Base-by-base conservation (phyloP, 2,797 vertebrate genomes). In the Chromobotia macracanthus region DNA sequence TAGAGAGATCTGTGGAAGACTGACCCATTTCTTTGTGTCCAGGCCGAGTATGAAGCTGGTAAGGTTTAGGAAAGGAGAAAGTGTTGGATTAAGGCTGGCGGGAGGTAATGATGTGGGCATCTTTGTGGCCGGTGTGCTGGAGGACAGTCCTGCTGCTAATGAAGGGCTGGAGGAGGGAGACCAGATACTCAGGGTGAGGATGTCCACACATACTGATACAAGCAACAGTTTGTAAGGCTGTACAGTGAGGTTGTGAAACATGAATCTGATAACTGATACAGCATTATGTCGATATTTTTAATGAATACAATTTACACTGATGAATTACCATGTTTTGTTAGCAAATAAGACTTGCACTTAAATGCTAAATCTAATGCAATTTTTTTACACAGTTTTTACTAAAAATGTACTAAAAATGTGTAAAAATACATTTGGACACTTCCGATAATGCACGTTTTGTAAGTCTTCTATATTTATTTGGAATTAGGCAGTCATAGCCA, bases 41-140 rank as follows among this genome's bases (percentile, higher is more conserved):
- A 99, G 97, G 89, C 97, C 97, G 16, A 98, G 96, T 91, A 98
- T 99, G 97, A 99, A 98, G 90, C 93, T 99, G 89, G 97, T 99
- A 60, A 98, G 98, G 90, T 99, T 99, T 92, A 96, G 94, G 91
- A 99, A 99, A 92, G 97, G 96, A 84, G 97, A 99, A 66, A 99
- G 97, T 8, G 97, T 99, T 77, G 97, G 97, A 55, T 90, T 99
- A 85, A 93, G 97, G 38, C 93, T 99, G 86, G 97, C 97, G 46
- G 97, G 97, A 85, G 97, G 97, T 71, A 99, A 98, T 64, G 97
- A 99, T 58, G 97, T 99, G 79, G 97, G 97, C 66, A 98, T 99
- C 86, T 99, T 99, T 90, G 97, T 99, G 82, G 97, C 97, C 56
- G 97, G 97, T 74, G 97, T 99, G 88, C 91, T 98, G 79, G 97